Conservation (phyloP, 1,140 invertebrate genomes). For the Chironomus striatipennis region DNA sequence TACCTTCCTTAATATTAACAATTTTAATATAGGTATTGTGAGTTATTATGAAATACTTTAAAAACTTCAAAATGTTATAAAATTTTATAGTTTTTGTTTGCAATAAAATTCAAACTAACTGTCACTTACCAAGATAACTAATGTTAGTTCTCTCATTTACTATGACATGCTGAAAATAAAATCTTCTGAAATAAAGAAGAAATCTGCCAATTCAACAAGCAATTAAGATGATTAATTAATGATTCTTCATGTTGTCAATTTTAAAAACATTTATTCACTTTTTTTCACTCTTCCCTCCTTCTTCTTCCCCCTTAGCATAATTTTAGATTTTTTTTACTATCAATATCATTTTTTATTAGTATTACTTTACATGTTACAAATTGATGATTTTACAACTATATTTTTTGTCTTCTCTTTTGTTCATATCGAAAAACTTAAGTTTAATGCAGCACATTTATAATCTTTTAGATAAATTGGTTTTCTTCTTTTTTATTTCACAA, state of each 20-base stretch:
- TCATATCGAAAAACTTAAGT: neutral
- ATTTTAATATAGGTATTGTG: too few relatives aligned
- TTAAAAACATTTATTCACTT: neutral
- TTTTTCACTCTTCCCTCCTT: too few relatives aligned
- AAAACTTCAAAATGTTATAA: too few relatives aligned
- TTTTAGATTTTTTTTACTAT: neutral
- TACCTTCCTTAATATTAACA: too few relatives aligned
- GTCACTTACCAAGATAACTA: too few relatives aligned
- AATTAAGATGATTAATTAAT: conserved; percentile 3
- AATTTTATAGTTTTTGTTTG: too few relatives aligned
- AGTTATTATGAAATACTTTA: too few relatives aligned
- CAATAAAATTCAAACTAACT: too few relatives aligned
- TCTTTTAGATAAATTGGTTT: conserved; percentile 14
- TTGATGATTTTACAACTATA: conserved; percentile 14
- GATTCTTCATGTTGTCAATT: neutral
- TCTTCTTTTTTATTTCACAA: neutral
- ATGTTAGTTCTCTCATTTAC: too few relatives aligned
- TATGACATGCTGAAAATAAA: too few relatives aligned
- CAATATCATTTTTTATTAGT: neutral
- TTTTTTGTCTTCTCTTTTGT: neutral
- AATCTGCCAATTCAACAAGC: neutral
- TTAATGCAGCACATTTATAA: conserved; percentile 13
- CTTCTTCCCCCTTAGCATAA: neutral
- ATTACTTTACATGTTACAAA: conserved; percentile 10
- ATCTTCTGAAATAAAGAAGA: too few relatives aligned